phyloP scores from a whole-genome alignment of 2,797 vertebrate species.

The Bryconaethiops microstoma region DNA sequence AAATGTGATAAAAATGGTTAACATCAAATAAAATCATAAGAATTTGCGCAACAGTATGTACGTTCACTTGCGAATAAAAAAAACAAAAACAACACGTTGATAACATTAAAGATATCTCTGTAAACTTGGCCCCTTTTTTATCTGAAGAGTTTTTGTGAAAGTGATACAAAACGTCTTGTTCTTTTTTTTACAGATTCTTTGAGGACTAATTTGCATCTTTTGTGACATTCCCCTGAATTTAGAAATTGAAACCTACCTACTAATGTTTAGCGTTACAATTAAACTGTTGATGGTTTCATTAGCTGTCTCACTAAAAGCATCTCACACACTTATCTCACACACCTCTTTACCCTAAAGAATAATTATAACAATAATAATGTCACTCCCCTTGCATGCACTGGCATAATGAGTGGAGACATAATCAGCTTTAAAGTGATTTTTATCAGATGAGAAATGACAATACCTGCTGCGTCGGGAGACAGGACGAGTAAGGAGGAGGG shows the following conservation, averaged over 20 bases:
- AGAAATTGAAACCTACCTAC: not conserved
- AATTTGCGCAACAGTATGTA: no score
- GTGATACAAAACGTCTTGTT: no score
- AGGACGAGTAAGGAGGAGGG: constrained; percentile 7
- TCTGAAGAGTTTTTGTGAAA: not conserved
- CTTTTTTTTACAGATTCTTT: no score
- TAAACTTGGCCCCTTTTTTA: not conserved
- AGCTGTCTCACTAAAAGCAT: not conserved
- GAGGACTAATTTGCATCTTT: no score
- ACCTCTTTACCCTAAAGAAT: not conserved
- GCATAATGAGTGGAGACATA: not conserved
- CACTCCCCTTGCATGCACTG: not conserved
- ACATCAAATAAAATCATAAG: no score
- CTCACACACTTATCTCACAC: not conserved
- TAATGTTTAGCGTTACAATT: not conserved
- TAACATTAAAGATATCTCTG: not conserved
- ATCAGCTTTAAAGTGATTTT: constrained; percentile 46
- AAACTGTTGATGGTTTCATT: not conserved
- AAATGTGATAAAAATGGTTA: no score
- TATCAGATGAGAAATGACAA: constrained; percentile 58
- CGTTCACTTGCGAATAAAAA: no score
- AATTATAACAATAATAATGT: not conserved
- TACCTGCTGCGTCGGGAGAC: constrained; percentile 37
- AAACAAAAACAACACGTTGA: no score
- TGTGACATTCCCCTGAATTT: not conserved